Conservation (phyloP, 2,113 vertebrate genomes). For the Bothrops jararaca region DNA sequence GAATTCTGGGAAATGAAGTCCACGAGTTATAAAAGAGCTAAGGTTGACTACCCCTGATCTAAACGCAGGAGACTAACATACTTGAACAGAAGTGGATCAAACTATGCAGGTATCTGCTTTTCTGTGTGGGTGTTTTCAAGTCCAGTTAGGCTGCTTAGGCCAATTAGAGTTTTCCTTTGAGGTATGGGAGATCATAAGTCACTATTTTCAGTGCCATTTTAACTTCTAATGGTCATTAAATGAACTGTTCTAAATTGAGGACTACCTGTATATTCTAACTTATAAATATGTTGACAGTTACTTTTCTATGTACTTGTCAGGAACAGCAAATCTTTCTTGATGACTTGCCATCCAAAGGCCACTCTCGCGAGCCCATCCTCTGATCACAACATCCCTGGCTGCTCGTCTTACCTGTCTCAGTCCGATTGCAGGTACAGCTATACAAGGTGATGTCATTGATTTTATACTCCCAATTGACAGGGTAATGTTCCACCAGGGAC, state of each 20-base stretch:
- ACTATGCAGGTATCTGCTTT: not conserved
- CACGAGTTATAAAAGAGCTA: too few relatives aligned
- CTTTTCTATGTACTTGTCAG: not conserved
- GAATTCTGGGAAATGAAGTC: too few relatives aligned
- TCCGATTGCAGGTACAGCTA: slow-evolving; percentile 67
- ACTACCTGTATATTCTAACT: not conserved
- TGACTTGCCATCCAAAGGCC: not conserved
- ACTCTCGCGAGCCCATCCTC: not conserved
- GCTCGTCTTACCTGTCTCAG: slow-evolving; percentile 39
- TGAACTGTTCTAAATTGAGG: not conserved
- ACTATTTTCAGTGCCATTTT: not conserved
- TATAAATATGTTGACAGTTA: not conserved
- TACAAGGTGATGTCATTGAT: slow-evolving; percentile 59
- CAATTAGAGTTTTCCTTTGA: not conserved
- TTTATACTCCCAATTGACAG: slow-evolving; percentile 70
- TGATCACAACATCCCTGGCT: not conserved
- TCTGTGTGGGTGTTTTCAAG: not conserved
- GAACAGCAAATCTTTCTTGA: not conserved
- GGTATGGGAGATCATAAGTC: not conserved
- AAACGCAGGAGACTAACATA: not conserved
- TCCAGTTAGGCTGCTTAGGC: not conserved
- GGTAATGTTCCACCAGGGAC: slow-evolving; percentile 67
- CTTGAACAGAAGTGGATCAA: not conserved
- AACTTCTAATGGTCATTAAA: not conserved
- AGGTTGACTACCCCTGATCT: not conserved